These are phyloP conservation scores for Chamaea fasciata DNA, from an alignment of 2,113 vertebrate genomes.

Conservation along the genomic window DNA sequence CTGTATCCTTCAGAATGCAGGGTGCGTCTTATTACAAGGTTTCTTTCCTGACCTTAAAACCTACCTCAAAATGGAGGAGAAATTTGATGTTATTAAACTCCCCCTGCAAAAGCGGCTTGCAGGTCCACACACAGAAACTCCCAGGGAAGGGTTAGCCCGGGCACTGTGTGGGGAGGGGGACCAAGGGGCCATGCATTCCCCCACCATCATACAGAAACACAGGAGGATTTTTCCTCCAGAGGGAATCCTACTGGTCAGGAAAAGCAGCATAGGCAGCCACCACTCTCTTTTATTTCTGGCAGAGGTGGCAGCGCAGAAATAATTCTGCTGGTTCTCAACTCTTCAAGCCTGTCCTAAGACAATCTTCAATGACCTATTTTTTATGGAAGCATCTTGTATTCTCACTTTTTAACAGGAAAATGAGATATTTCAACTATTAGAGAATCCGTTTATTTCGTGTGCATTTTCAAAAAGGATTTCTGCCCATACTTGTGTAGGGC, in stretches of 20 bases:
- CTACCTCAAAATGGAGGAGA: background rate
- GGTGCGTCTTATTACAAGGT: background rate
- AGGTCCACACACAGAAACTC: accelerated
- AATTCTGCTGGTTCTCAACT: background rate
- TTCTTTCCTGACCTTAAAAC: conserved; percentile 8
- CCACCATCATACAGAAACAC: background rate
- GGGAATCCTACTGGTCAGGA: background rate
- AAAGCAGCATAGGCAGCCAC: background rate
- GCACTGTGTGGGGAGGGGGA: accelerated
- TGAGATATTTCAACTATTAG: background rate
- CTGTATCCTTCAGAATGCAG: background rate
- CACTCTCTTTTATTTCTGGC: accelerated
- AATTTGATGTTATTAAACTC: background rate
- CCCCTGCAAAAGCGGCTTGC: accelerated
- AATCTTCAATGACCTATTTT: background rate
- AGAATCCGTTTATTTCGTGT: background rate
- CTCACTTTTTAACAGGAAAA: background rate
- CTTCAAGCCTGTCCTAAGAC: background rate
- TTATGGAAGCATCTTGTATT: background rate
- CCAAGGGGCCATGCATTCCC: accelerated
- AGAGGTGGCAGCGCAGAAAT: background rate
- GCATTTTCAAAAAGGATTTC: background rate
- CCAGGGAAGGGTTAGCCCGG: background rate
- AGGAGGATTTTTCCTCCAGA: background rate
- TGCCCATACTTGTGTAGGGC: background rate